A percentile compares a stretch with the other conserved stretches of the same genome.
phyloP scores from a whole-genome alignment of 2,113 vertebrate genomes.

The Clarias gariepinus region DNA sequence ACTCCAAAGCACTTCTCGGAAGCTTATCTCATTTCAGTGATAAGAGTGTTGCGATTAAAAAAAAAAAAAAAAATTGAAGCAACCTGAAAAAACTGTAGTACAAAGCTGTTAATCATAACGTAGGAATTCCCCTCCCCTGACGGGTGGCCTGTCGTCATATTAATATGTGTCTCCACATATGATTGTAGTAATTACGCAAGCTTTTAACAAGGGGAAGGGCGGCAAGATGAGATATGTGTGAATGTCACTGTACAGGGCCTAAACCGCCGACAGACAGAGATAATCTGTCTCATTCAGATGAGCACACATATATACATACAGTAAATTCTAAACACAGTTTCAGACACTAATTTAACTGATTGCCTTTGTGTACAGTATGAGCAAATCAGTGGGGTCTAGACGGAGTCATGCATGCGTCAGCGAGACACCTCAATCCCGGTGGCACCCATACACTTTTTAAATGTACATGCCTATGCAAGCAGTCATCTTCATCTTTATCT shows the following conservation, averaged over 20 bases:
- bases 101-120: neutral
- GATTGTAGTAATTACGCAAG: conserved; percentile 30
- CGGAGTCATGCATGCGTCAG: neutral
- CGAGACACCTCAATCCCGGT: neutral
- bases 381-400: neutral
- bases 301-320: neutral
- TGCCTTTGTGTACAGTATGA: neutral
- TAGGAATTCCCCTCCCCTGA: conserved; percentile 17
- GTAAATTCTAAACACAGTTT: neutral
- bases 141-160: neutral
- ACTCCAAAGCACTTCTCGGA: conserved; percentile 14
- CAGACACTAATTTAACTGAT: neutral
- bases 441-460: neutral
- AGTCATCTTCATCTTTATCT: neutral
- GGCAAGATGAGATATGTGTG: neutral
- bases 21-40: conserved; percentile 20
- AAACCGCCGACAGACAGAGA: neutral
- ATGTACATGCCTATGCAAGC: neutral
- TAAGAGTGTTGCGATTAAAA: neutral
- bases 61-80: neutral
- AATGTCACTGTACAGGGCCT: neutral
- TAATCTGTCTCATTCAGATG: neutral
- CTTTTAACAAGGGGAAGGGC: neutral
- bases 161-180: conserved; percentile 21
- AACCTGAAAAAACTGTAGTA: neutral